Evolutionary conservation across 1,140 invertebrate species (phyloP).

Genomic region (Lamellibrachia luymesi): DNA sequence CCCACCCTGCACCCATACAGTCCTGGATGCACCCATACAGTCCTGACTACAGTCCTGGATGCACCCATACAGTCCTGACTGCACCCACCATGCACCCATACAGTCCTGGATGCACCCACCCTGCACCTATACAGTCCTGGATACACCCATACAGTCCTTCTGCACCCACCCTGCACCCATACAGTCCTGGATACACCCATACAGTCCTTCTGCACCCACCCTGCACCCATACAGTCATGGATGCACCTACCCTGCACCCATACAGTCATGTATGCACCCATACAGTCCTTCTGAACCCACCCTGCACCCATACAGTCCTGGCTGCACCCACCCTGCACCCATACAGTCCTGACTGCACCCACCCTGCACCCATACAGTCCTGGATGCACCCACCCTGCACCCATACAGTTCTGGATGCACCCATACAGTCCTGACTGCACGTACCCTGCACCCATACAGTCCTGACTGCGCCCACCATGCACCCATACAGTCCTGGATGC

Average conservation of each 20-base stretch:
- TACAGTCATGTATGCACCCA: background rate
- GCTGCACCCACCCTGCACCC: background rate
- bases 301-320: background rate
- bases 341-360: background rate
- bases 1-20: background rate
- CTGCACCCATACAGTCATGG: background rate
- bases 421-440: background rate
- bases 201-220: too few species aligned
- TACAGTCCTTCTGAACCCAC: too few species aligned
- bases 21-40: background rate
- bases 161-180: background rate
- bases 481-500: background rate
- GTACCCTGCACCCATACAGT: background rate
- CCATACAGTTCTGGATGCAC: background rate
- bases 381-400: background rate
- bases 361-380: too few species aligned
- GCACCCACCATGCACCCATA: background rate
- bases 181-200: background rate
- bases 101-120: background rate
- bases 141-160: too few species aligned
- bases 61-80: background rate
- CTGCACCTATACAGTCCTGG: too few species aligned
- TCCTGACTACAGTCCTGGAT: too few species aligned
- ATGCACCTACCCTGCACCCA: too few species aligned
- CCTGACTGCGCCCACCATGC: background rate